Evolutionary conservation across 92 coral and sea anemone species (phyloP), one percentile per base, ranked within the genome.

Genomic region (Montipora capitata): DNA sequence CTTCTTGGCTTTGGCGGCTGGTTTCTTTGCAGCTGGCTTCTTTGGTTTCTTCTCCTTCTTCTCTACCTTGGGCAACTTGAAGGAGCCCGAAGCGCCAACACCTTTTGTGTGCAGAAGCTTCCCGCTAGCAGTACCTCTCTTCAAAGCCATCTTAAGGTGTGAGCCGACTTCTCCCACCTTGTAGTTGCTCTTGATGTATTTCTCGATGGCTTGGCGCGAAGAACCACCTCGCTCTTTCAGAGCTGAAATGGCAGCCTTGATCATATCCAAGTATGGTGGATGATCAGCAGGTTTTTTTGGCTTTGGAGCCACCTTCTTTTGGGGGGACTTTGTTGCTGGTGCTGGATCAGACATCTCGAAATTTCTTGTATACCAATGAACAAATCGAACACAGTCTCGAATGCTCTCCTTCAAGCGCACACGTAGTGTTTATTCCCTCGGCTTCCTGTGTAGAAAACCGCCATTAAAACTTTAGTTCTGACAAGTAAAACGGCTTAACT

Each of bases 151-250:
- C 69, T 89, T 89, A 52, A 88, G 38, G 72, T 89, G 88, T 8
- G 92, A 13, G 38, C 81, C 78, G 1, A 70, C 86, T 42, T 82
- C 86, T 4, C 91, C 95, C 44, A 94, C 95, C 68, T 88, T 91
- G 93, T 94, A 94, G 96, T 94, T 94, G 85, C 86, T 93, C 61
- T 78, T 88, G 93, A 94, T 94, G 95, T 94, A 94, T 88, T 94
- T 94, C 76, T 85, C 93, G 93, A 94, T 94, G 89, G 96, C 96
- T 91, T 94, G 95, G 83, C 96, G 96, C 78, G 96, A 94, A 62
- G 94, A 91, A 78, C 94, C 94, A 5, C 7, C 70, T 72, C 94
- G 94, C 65, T 75, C 89, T 66, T 88, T 89, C 84, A 83, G 9
- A 12, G 91, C 81, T 14, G 7, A 35, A 43, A 88, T 51, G 15